Base-by-base conservation (phyloP, 2,797 vertebrate genomes). In the Odontamblyopus rebecca region DNA sequence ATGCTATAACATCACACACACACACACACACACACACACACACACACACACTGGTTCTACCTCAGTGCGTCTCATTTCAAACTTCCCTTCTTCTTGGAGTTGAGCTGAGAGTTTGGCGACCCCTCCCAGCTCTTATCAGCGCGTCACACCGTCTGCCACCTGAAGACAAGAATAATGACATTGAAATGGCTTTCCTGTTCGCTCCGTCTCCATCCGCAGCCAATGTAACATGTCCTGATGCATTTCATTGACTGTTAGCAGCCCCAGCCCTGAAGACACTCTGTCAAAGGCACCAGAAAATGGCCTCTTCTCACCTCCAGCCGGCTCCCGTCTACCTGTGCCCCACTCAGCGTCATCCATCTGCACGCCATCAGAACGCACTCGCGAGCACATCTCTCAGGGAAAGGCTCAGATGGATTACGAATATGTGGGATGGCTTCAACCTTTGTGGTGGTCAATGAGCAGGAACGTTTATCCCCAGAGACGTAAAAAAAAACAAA, bases 191-290 rank as follows among this genome's bases (percentile, higher is more conserved):
- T 83, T 84, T 74, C 66, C 67, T 72, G 51, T 67, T 71, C n/a
- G 62, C 2, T 32, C 30, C 70, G 41, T 29, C 29, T 74, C 54
- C 72, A 18, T 73, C 63, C 60, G 61, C 29, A 80, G 84, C 89
- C 89, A 90, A 91, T 91, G 85, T 84, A 88, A 90, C 86, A 85
- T 87, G 81, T 89, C 81, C 72, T 79, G 87, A 90, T 86, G 90
- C 85, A 87, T 91, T 91, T 90, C 89, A 90, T 89, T 92, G 86
- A 92, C 85, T 72, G 77, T 88, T 86, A 86, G 84, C 77, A 74
- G 82, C 74, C 84, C 74, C 83, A 82, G 82, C 78, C 69, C 80
- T 71, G 76, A 27, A 91, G 80, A 88, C 73, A 83, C 86, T 91
- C 89, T 60, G 85, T 93, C 89, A 92, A 85, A 87, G 80, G 85